Evolutionary conservation across 2,797 vertebrate genomes (phyloP).

Genomic region (Coracias cyanogaster): DNA sequence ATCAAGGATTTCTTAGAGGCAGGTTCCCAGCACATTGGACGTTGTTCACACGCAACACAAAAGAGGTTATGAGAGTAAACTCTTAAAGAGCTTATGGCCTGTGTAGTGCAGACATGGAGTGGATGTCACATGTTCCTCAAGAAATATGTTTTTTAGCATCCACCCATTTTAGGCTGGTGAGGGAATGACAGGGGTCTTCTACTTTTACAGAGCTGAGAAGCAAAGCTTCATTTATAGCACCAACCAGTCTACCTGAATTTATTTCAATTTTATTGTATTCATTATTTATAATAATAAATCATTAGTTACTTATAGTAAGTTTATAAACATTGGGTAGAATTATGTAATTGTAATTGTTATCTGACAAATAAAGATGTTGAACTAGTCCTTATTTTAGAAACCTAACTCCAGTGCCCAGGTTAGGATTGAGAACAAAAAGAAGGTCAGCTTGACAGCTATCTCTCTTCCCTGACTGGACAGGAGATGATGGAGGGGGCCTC

Average conservation of each 20-base stretch:
- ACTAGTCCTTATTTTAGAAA: neutral
- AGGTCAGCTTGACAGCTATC: neutral
- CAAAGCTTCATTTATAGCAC: neutral
- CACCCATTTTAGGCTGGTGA: neutral
- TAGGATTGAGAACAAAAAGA: neutral
- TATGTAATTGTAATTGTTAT: neutral
- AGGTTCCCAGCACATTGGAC: neutral
- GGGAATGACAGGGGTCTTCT: neutral
- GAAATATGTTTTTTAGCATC: neutral
- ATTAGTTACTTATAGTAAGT: neutral
- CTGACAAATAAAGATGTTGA: neutral
- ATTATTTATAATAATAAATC: neutral
- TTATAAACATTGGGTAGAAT: neutral
- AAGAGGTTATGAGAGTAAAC: neutral
- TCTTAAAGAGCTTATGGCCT: neutral
- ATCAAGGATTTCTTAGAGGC: neutral
- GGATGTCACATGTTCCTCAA: neutral
- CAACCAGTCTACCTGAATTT: neutral
- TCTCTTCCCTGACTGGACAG: neutral
- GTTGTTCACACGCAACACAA: neutral
- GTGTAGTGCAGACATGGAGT: accelerated
- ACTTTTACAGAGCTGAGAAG: neutral
- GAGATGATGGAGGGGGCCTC: neutral
- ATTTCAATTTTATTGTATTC: neutral
- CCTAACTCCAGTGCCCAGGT: neutral